phyloP scores from a whole-genome alignment of 1,140 invertebrate genomes.

The Subanguina moxae region DNA sequence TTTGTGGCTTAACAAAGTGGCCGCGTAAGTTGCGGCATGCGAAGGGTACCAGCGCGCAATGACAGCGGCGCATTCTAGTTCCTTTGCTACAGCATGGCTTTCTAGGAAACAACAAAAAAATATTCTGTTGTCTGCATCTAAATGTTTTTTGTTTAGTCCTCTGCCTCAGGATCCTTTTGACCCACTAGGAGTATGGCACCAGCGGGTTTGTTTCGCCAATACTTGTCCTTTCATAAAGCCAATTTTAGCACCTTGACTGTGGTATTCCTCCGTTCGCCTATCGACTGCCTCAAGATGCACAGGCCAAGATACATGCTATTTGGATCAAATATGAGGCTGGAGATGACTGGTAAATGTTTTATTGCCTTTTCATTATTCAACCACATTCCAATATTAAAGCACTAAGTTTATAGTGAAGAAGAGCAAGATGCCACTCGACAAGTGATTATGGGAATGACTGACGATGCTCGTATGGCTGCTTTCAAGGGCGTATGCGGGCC shows the following conservation, averaged over 20 bases:
- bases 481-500: slow-evolving; percentile 56
- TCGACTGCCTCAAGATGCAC: slow-evolving; percentile 45
- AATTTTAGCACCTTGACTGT: slow-evolving; percentile 45
- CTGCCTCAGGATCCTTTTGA: slow-evolving; percentile 48
- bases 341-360: slow-evolving; percentile 40
- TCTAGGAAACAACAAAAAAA: too few species aligned
- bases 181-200: slow-evolving; percentile 52
- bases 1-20: too few species aligned
- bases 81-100: too few species aligned
- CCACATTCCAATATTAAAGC: neutral
- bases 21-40: too few species aligned
- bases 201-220: slow-evolving; percentile 32
- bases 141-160: neutral
- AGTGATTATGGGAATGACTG: slow-evolving; percentile 16
- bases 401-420: neutral
- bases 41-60: too few species aligned
- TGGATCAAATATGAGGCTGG: slow-evolving; percentile 55
- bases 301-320: slow-evolving; percentile 48
- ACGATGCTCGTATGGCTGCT: slow-evolving; percentile 27
- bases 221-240: neutral
- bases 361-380: neutral
- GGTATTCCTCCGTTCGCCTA: slow-evolving; percentile 45
- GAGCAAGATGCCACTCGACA: slow-evolving; percentile 1
- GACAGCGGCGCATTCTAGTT: too few species aligned
- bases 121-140: too few species aligned